phyloP scores from a whole-genome alignment of 2,113 vertebrate genomes.

The Gulo gulo region DNA sequence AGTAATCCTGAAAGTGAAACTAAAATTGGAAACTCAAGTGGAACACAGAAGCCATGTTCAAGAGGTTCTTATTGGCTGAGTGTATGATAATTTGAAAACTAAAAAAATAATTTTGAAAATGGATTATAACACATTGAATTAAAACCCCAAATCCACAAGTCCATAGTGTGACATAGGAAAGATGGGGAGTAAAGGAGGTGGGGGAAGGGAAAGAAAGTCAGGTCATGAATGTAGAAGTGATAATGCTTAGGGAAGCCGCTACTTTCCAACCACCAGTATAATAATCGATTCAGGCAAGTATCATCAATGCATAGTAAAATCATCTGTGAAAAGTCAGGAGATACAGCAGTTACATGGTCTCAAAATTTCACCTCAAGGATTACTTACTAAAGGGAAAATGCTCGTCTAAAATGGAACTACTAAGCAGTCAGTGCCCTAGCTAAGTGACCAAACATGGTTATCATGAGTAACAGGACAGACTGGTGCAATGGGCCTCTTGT shows the following conservation, averaged over 20 bases:
- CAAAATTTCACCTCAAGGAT: background rate
- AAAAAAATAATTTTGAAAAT: slow-evolving; percentile 8
- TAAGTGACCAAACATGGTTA: background rate
- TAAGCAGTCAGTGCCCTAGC: background rate
- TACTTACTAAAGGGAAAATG: background rate
- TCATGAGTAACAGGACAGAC: background rate
- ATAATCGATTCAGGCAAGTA: background rate
- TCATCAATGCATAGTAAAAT: background rate
- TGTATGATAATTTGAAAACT: background rate
- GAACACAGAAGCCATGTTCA: background rate
- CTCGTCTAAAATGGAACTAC: background rate
- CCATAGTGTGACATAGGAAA: background rate
- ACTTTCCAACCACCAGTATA: background rate
- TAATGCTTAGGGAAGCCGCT: background rate
- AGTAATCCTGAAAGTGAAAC: background rate
- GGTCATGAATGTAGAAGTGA: background rate
- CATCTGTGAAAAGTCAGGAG: background rate
- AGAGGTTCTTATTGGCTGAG: background rate
- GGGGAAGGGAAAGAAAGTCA: background rate
- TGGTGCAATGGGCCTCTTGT: background rate
- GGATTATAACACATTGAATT: background rate
- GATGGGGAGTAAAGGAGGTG: background rate
- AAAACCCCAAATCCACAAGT: background rate
- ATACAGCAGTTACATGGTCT: background rate
- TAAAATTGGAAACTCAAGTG: background rate